Conservation (phyloP, 1,140 invertebrate genomes). For the Eciton burchellii region DNA sequence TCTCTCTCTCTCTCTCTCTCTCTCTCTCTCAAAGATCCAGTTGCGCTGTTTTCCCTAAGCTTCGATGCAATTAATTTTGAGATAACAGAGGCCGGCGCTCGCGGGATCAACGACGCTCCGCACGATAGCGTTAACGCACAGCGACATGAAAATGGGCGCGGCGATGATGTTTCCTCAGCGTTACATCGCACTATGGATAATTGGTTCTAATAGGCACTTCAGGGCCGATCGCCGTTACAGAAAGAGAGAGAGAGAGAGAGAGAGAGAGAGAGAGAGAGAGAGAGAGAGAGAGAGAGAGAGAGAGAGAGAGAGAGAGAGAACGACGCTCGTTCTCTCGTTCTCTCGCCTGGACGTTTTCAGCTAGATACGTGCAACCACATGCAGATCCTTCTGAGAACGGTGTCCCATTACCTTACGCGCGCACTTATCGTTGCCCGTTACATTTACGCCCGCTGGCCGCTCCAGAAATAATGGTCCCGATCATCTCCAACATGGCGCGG, state of each 20-base stretch:
- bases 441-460: conserved; percentile 57
- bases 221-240: conserved; percentile 70
- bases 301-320: no score
- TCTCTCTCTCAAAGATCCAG: conserved; percentile 14
- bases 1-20: neutral
- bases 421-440: conserved; percentile 65
- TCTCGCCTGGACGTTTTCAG: conserved; percentile 27
- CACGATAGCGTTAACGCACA: conserved; percentile 37
- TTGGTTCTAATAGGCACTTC: conserved; percentile 75
- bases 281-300: no score
- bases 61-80: conserved; percentile 49
- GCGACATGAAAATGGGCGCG: conserved; percentile 50
- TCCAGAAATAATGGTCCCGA: conserved; percentile 36
- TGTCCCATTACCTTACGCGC: conserved; percentile 68
- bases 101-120: conserved; percentile 5
- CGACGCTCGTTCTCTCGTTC: conserved; percentile 61
- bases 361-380: neutral
- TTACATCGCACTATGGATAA: conserved; percentile 71
- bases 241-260: no score
- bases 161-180: conserved; percentile 62
- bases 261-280: no score
- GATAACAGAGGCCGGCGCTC: conserved; percentile 22
- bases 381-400: conserved; percentile 36
- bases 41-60: neutral
- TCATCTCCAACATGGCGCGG: conserved; percentile 38